phyloP scores from a whole-genome alignment of 1,140 invertebrate genomes.

The Limonius californicus region DNA sequence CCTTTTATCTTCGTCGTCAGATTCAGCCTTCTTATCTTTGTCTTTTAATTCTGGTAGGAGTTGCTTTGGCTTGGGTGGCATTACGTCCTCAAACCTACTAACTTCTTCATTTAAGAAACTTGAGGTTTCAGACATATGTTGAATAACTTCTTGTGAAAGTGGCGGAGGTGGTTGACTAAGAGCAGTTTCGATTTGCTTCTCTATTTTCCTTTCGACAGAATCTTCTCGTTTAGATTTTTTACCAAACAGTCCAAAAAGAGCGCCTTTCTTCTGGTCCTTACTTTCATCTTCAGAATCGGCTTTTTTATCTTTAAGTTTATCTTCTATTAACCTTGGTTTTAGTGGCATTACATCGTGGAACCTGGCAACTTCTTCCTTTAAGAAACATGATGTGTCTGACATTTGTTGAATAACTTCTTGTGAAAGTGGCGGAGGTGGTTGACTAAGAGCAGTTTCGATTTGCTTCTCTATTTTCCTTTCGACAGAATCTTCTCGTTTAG shows the following conservation, averaged over 20 bases:
- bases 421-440: background rate
- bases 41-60: background rate
- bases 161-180: no score
- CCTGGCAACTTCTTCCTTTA: background rate
- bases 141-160: background rate
- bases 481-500: background rate
- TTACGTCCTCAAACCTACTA: constrained; percentile 26
- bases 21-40: background rate
- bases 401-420: background rate
- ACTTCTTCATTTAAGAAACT: constrained; percentile 29
- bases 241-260: constrained; percentile 16
- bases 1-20: constrained; percentile 12
- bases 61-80: no score
- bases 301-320: background rate
- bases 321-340: background rate
- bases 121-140: constrained; percentile 12
- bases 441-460: background rate
- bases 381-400: background rate
- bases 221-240: constrained; percentile 15
- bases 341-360: constrained; percentile 14
- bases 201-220: background rate
- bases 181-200: background rate
- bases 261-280: constrained; percentile 8
- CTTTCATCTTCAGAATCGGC: constrained; percentile 1
- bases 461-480: background rate